Percentiles rank a stretch among this genome's conserved stretches.
These are phyloP conservation scores for Campylomormyrus numenius DNA, from an alignment of 2,113 vertebrate genomes.

Conservation along the genomic window DNA sequence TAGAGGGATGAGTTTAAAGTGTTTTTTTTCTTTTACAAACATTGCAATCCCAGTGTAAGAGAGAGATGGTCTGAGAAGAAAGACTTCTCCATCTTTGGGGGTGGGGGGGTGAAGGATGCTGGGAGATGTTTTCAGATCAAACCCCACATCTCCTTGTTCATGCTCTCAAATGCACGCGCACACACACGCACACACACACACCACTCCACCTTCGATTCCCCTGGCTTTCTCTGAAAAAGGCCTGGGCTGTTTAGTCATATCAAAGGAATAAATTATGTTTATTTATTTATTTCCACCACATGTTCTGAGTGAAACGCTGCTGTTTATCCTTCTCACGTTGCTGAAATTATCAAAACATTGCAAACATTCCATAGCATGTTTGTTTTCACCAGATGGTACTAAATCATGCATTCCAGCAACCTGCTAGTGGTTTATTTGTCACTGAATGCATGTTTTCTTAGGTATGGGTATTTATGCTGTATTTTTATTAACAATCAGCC, in stretches of 20 bases:
- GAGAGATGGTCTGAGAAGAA: background rate
- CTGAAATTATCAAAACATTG: conserved; percentile 1
- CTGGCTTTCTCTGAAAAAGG: background rate
- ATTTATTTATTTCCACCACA: background rate
- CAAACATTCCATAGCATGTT: conserved; percentile 25
- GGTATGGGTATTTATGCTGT: background rate
- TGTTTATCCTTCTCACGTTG: conserved; percentile 14
- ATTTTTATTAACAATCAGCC: background rate
- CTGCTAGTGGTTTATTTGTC: conserved; percentile 11
- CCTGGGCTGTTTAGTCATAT: background rate
- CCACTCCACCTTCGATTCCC: background rate
- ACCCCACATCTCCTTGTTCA: background rate
- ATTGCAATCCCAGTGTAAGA: background rate
- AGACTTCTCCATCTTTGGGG: background rate
- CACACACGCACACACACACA: background rate
- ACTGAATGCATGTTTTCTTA: background rate
- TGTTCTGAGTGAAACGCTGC: conserved; percentile 21
- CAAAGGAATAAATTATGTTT: conserved; percentile 16
- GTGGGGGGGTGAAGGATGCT: background rate
- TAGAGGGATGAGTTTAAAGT: background rate
- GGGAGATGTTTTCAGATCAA: conserved; percentile 12
- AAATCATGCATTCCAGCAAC: conserved; percentile 12
- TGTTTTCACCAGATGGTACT: conserved; percentile 24
- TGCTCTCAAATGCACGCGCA: no score
- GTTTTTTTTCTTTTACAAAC: background rate